A percentile compares a stretch with the other conserved stretches of the same genome.
These are phyloP conservation scores for Graptemys geographica DNA, from an alignment of 2,797 vertebrate genomes.

Conservation along the genomic window DNA sequence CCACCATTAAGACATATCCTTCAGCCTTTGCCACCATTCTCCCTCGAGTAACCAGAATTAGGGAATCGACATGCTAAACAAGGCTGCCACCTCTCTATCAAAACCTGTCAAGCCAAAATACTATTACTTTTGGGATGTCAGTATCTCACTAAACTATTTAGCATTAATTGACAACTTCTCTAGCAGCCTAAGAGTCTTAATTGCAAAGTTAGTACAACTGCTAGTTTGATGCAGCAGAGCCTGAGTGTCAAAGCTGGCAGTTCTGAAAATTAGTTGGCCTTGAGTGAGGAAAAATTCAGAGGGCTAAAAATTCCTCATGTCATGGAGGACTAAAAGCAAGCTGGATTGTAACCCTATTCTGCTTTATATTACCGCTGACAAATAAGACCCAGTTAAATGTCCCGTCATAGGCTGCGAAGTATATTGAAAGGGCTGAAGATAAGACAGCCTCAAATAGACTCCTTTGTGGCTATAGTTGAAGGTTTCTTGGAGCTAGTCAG, in stretches of 20 bases:
- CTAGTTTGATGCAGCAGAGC: conserved; percentile 44
- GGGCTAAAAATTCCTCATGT: conserved; percentile 35
- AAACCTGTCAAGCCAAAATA: conserved; percentile 76
- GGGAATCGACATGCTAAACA: conserved; percentile 73
- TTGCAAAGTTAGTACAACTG: conserved; percentile 67
- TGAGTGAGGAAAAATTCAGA: conserved; percentile 40
- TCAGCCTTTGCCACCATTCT: conserved; percentile 47
- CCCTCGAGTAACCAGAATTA: conserved; percentile 62
- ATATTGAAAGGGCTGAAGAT: background rate
- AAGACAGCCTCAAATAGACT: background rate
- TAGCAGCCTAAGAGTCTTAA: conserved; percentile 55
- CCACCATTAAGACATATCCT: conserved; percentile 20
- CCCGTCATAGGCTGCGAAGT: background rate
- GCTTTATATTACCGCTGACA: conserved; percentile 1
- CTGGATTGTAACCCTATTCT: background rate
- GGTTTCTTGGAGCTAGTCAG: background rate
- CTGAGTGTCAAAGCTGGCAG: conserved; percentile 66
- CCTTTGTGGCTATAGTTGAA: background rate
- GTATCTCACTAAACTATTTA: conserved; percentile 68
- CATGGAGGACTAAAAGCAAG: background rate
- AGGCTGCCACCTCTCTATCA: conserved; percentile 75
- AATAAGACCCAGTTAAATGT: background rate
- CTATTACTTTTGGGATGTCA: conserved; percentile 69
- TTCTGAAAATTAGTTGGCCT: conserved; percentile 54
- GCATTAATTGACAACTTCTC: conserved; percentile 73